Percentiles rank a stretch among this genome's conserved stretches.
These are phyloP conservation scores for Phrixothrix hirtus DNA, from an alignment of 2,888 invertebrate species.

Conservation along the genomic window DNA sequence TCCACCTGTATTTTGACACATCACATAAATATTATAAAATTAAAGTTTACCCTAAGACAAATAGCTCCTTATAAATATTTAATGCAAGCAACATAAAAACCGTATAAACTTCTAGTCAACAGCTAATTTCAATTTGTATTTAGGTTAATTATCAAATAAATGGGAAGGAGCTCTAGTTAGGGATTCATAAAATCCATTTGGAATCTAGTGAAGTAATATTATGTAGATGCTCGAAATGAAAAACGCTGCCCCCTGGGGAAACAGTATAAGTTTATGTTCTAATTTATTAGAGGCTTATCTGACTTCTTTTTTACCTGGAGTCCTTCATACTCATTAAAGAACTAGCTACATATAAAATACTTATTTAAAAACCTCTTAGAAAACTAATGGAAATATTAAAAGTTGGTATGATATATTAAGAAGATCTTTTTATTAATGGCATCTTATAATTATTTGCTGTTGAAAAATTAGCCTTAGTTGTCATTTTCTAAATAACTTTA, in stretches of 20 bases:
- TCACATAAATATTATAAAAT: conserved; percentile 28
- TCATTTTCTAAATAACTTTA: no score
- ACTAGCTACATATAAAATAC: conserved; percentile 1
- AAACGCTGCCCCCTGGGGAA: conserved; percentile 46
- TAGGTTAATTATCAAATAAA: conserved; percentile 48
- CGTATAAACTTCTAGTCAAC: conserved; percentile 42
- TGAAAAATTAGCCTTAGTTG: no score
- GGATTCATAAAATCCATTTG: conserved; percentile 43
- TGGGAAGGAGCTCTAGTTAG: conserved; percentile 42
- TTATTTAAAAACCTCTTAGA: conserved; percentile 6
- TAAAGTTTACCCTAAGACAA: conserved; percentile 23
- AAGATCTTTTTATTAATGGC: no score
- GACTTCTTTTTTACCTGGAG: conserved; percentile 42
- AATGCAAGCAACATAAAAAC: conserved; percentile 34
- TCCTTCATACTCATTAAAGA: conserved; percentile 16
- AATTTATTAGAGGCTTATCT: conserved; percentile 46
- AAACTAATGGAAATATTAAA: no score
- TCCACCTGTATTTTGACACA: conserved; percentile 31
- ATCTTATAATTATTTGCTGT: no score
- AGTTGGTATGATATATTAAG: no score
- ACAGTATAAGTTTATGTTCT: conserved; percentile 37
- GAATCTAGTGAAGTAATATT: conserved; percentile 42
- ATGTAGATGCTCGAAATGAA: conserved; percentile 48
- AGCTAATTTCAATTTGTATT: conserved; percentile 50
- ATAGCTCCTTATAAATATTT: conserved; percentile 28